Evolutionary conservation across 2,797 vertebrate genomes (phyloP), one percentile per base, ranked within the genome.

Genomic region (Hippoglossus hippoglossus): DNA sequence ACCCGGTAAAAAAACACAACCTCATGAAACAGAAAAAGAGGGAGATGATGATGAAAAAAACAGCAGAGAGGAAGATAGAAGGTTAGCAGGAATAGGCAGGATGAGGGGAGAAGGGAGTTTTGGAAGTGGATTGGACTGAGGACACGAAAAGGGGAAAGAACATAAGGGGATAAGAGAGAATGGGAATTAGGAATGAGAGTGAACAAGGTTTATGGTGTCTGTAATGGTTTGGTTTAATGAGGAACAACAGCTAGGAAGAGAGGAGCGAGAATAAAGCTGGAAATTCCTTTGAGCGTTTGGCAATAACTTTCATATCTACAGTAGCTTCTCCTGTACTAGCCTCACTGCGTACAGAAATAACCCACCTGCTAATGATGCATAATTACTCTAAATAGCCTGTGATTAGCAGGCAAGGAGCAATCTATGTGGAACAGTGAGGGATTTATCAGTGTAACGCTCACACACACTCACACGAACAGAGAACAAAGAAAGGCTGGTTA

Each of bases 351-450:
- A 66, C 66, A 73, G 60, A 71, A 66, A 68, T 22, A 75, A 57
- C 11, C 46, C 66, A 80, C 54, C 77, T 75, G 70, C 57, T 82
- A 84, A 86, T 86, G 63, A 77, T 64, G 50, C 41, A 69, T 63
- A 82, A 86, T 87, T 80, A 78, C 67, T 50, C 24, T 51, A 74
- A 83, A 89, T 73, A 76, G 68, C 54, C 44, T 75, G 59, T 75
- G 79, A 83, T 86, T 81, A 88, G 67, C 61, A 77, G 59, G 62
- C 60, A 79, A 47, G 53, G 55, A 67, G 71, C n/a, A 49, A 54
- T 75, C 78, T 74, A 58, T 12, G 34, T 71, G 6, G 10, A 77
- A 68, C 63, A 49, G 59, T 16, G 9, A 25, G 15, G 50, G 58
- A 13, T 60, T 79, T 41, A 71, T 86, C 54, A 53, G 49, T 73